Conservation (phyloP, 2,888 invertebrate genomes). For the Petrolisthes manimaculis region DNA sequence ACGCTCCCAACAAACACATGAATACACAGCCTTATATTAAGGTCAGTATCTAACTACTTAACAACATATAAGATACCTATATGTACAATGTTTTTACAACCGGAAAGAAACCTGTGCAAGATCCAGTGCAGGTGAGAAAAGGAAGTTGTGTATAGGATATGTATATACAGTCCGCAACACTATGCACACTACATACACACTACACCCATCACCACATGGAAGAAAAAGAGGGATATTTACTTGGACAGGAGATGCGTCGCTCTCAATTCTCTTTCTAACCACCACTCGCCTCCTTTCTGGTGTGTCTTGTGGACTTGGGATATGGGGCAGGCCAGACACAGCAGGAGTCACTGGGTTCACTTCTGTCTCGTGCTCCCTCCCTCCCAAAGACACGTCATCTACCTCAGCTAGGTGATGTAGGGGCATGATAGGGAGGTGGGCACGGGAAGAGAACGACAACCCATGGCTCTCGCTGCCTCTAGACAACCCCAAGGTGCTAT, state of each 20-base stretch:
- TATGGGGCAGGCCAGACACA: slow-evolving; percentile 1
- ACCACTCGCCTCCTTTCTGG: slow-evolving; percentile 36
- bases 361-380: slow-evolving; percentile 12
- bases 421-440: slow-evolving; percentile 1
- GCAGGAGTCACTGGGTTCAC: neutral
- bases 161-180: slow-evolving; percentile 48
- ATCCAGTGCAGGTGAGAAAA: neutral
- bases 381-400: neutral
- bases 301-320: slow-evolving; percentile 7
- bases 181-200: slow-evolving; percentile 33
- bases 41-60: slow-evolving; percentile 3
- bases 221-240: slow-evolving; percentile 38
- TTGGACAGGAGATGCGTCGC: slow-evolving; percentile 33
- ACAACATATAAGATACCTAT: neutral
- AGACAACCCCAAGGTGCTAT: slow-evolving; percentile 26
- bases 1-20: neutral
- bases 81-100: slow-evolving; percentile 9
- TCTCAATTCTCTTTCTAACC: slow-evolving; percentile 41
- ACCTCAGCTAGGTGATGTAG: neutral
- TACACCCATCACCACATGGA: slow-evolving; percentile 48
- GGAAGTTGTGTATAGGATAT: neutral
- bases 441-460: neutral
- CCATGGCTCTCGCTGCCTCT: neutral
- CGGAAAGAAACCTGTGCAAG: neutral
- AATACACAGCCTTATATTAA: neutral